Evolutionary conservation across 2,888 invertebrate species (phyloP).

Genomic region (Leptopilina syphax): DNA sequence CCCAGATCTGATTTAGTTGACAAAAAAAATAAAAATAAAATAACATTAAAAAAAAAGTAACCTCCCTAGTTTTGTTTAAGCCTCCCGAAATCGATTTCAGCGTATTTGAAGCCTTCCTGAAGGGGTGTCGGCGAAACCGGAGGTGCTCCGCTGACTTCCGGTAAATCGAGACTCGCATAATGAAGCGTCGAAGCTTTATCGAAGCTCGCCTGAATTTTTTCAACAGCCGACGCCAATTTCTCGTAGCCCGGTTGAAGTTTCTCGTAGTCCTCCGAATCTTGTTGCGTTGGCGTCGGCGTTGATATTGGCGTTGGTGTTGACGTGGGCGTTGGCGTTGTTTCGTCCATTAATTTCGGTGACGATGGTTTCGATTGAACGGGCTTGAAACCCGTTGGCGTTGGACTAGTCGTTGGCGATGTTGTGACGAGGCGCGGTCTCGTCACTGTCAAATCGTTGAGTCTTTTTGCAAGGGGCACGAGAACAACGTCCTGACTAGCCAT

Average conservation of each 20-base stretch:
- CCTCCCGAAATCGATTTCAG: slow-evolving; percentile 88
- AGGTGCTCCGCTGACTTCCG: slow-evolving; percentile 72
- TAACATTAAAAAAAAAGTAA: slow-evolving; percentile 20
- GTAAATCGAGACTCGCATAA: slow-evolving; percentile 83
- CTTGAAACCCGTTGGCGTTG: slow-evolving; percentile 61
- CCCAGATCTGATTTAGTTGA: slow-evolving; percentile 11
- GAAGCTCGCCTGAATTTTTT: background rate
- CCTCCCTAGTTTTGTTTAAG: slow-evolving; percentile 70
- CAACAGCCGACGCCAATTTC: background rate
- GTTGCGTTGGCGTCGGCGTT: slow-evolving; percentile 76
- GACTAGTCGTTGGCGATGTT: slow-evolving; percentile 66
- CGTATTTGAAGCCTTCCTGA: slow-evolving; percentile 81
- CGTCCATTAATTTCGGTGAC: slow-evolving; percentile 67
- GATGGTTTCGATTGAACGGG: slow-evolving; percentile 60
- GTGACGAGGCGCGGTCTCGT: slow-evolving; percentile 68
- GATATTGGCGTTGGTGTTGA: slow-evolving; percentile 61
- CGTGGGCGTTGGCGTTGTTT: slow-evolving; percentile 63
- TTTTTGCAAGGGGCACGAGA: slow-evolving; percentile 68
- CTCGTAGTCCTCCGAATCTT: slow-evolving; percentile 77
- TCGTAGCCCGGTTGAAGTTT: slow-evolving; percentile 65
- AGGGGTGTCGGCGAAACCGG: slow-evolving; percentile 74
- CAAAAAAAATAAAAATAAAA: slow-evolving; percentile 24
- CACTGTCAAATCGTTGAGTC: slow-evolving; percentile 66
- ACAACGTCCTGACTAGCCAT: slow-evolving; percentile 28
- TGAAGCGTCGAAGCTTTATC: slow-evolving; percentile 75